Evolutionary conservation across 2,797 vertebrate genomes (phyloP).

Genomic region (Notolabrus celidotus): DNA sequence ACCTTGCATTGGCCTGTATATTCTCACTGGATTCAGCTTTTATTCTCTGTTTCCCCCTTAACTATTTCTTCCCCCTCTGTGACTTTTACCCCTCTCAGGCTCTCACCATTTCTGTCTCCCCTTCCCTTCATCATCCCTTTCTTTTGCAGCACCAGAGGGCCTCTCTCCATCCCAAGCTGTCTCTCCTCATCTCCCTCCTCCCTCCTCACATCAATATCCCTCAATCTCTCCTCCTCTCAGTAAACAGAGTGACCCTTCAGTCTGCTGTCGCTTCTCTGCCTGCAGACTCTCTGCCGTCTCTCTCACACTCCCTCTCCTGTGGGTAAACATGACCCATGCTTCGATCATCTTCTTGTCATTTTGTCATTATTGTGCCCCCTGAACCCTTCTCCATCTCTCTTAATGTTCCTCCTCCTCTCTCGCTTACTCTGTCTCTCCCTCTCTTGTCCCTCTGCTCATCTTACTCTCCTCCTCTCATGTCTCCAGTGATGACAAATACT

Average conservation of each 20-base stretch:
- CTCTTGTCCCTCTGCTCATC: slow-evolving; percentile 42
- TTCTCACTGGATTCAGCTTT: slow-evolving; percentile 43
- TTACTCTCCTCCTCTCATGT: slow-evolving; percentile 48
- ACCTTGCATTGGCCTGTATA: slow-evolving; percentile 16
- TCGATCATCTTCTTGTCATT: slow-evolving; percentile 80
- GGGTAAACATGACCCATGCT: slow-evolving; percentile 78
- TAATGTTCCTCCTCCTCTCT: slow-evolving; percentile 34
- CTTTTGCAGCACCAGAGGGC: slow-evolving; percentile 57
- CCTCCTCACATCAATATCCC: slow-evolving; percentile 71
- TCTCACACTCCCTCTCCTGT: slow-evolving; percentile 65
- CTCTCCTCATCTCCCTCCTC: slow-evolving; percentile 69
- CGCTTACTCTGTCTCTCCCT: slow-evolving; percentile 31
- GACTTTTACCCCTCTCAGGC: slow-evolving; percentile 38
- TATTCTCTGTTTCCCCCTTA: slow-evolving; percentile 12
- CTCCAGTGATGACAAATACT: slow-evolving; percentile 62
- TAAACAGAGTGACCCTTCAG: slow-evolving; percentile 77
- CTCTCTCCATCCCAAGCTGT: slow-evolving; percentile 62
- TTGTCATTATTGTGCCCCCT: slow-evolving; percentile 78
- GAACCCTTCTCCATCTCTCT: slow-evolving; percentile 61
- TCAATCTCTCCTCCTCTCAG: slow-evolving; percentile 61
- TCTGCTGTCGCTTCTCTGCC: slow-evolving; percentile 54
- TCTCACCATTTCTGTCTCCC: slow-evolving; percentile 41
- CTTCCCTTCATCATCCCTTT: slow-evolving; percentile 60
- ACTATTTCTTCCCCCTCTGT: slow-evolving; percentile 7
- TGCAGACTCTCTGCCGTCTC: slow-evolving; percentile 53